Evolutionary conservation across 2,888 invertebrate species (phyloP).

Genomic region (Tetramorium bicarinatum): DNA sequence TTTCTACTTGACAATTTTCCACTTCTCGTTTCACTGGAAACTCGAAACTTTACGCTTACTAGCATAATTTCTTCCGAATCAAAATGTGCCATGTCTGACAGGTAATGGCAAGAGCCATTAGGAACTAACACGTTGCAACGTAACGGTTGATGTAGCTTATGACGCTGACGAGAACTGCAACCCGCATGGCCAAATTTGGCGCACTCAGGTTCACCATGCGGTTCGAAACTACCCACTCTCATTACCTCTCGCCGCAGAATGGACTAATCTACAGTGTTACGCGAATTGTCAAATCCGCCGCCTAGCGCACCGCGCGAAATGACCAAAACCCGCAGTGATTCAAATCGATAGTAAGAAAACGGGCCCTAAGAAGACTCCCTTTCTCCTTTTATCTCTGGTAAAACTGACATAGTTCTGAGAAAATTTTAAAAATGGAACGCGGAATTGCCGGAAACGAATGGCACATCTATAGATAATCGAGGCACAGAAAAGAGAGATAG

Average conservation of each 20-base stretch:
- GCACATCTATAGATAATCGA: background rate
- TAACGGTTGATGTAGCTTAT: conserved; percentile 52
- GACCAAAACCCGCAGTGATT: conserved; percentile 38
- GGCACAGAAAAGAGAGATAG: background rate
- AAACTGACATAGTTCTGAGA: background rate
- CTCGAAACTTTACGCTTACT: background rate
- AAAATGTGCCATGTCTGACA: conserved; percentile 23
- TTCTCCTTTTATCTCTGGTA: background rate
- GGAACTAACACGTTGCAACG: conserved; percentile 38
- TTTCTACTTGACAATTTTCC: background rate
- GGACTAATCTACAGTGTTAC: conserved; percentile 50
- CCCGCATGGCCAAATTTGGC: conserved; percentile 44
- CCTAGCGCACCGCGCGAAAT: conserved; percentile 9
- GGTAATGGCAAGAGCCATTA: conserved; percentile 47
- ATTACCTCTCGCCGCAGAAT: conserved; percentile 51
- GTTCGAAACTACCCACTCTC: conserved; percentile 52
- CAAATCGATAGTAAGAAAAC: background rate
- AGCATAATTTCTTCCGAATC: conserved; percentile 32
- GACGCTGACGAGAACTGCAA: conserved; percentile 49
- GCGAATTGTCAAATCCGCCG: conserved; percentile 48
- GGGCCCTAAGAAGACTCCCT: background rate
- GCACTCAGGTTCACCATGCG: conserved; percentile 51
- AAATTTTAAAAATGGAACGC: conserved; percentile 36
- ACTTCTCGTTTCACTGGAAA: background rate
- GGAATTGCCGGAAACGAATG: conserved; percentile 9